Evolutionary conservation across 2,113 vertebrate genomes (phyloP).

Genomic region (Mesoclemmys tuberculata): DNA sequence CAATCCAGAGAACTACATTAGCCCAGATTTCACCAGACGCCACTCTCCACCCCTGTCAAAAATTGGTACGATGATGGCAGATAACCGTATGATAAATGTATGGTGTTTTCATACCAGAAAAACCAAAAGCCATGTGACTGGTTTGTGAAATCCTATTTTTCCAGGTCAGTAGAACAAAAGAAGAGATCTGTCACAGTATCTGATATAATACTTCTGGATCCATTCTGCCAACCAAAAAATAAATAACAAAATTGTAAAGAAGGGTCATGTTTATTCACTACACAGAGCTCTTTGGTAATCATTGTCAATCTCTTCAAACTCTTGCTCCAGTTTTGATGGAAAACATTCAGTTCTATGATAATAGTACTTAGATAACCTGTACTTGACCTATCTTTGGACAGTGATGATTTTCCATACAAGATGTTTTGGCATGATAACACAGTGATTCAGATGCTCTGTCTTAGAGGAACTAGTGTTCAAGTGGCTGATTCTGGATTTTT

Average conservation of each 20-base stretch:
- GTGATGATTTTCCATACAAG: conserved; percentile 77
- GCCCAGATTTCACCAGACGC: conserved; percentile 24
- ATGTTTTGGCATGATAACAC: conserved; percentile 75
- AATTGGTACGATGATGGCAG: background rate
- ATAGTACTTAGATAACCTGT: conserved; percentile 71
- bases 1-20: background rate
- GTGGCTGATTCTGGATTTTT: conserved; percentile 65
- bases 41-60: background rate
- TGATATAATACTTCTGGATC: background rate
- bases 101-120: background rate
- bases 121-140: background rate
- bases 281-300: conserved; percentile 38
- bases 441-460: conserved; percentile 74
- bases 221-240: background rate
- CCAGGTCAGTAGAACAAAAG: background rate
- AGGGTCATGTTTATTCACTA: conserved; percentile 25
- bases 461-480: conserved; percentile 73
- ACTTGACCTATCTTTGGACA: conserved; percentile 72
- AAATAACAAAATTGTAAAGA: conserved; percentile 7
- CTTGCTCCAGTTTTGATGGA: conserved; percentile 56
- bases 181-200: background rate
- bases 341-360: conserved; percentile 68
- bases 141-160: background rate
- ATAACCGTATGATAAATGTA: background rate
- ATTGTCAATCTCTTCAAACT: conserved; percentile 45